phyloP scores from a whole-genome alignment of 1,140 invertebrate species.

The Neodiprion fabricii region DNA sequence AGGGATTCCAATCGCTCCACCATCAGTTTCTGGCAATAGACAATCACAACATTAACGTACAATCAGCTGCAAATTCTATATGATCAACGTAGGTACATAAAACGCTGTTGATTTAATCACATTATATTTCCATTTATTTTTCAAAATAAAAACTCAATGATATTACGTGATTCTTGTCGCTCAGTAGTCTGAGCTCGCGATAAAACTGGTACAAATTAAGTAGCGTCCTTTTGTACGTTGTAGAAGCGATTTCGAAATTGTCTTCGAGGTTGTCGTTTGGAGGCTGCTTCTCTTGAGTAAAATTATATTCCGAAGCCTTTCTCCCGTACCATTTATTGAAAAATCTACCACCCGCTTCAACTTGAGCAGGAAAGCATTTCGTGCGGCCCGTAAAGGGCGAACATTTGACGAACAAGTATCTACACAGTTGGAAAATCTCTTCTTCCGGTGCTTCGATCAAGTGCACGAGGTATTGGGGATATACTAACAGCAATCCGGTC shows the following conservation, averaged over 20 bases:
- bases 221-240: slow-evolving; percentile 11
- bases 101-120: background rate
- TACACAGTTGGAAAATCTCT: slow-evolving; percentile 22
- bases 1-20: slow-evolving; percentile 22
- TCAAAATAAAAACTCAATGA: background rate
- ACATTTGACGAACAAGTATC: slow-evolving; percentile 13
- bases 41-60: slow-evolving; percentile 3
- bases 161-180: slow-evolving; percentile 13
- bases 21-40: slow-evolving; percentile 14
- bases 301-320: slow-evolving; percentile 9
- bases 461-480: slow-evolving; percentile 23
- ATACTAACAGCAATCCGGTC: slow-evolving; percentile 25
- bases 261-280: background rate
- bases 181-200: slow-evolving; percentile 16
- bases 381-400: slow-evolving; percentile 12
- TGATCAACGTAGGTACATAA: too few relatives aligned
- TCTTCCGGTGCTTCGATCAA: slow-evolving; percentile 27
- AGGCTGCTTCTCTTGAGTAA: background rate
- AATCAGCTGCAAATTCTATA: background rate
- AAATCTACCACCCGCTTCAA: slow-evolving; percentile 19
- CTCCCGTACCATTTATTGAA: slow-evolving; percentile 24
- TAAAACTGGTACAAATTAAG: slow-evolving; percentile 24
- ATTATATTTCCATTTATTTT: background rate
- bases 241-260: slow-evolving; percentile 15
- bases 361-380: slow-evolving; percentile 26